Percentiles rank a stretch among this genome's conserved stretches.
These are phyloP conservation scores for Oncorhynchus nerka DNA, from an alignment of 2,113 vertebrate species.

Conservation along the genomic window DNA sequence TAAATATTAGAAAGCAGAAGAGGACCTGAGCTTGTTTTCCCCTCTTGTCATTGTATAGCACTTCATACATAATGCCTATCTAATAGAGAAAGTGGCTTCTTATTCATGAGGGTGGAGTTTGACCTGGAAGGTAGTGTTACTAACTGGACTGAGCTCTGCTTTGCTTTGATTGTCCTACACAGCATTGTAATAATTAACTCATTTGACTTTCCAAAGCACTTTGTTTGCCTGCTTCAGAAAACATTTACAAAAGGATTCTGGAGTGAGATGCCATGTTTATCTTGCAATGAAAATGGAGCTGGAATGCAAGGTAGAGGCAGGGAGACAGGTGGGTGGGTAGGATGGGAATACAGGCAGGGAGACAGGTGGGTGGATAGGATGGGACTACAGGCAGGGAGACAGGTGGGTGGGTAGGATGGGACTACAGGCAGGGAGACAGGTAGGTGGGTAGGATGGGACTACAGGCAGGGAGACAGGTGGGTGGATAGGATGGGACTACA, in stretches of 20 bases:
- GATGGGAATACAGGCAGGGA: slow-evolving; percentile 10
- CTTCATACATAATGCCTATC: slow-evolving; percentile 38
- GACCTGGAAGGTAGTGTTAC: slow-evolving; percentile 32
- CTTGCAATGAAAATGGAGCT: slow-evolving; percentile 73
- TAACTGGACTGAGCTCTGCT: slow-evolving; percentile 32
- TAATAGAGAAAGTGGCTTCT: slow-evolving; percentile 35
- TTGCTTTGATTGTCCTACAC: slow-evolving; percentile 34
- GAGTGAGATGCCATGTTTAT: slow-evolving; percentile 67
- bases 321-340: slow-evolving; percentile 16
- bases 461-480: slow-evolving; percentile 37
- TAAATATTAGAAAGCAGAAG: slow-evolving; percentile 2
- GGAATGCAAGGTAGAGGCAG: slow-evolving; percentile 48
- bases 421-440: slow-evolving; percentile 37
- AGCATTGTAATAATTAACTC: slow-evolving; percentile 59
- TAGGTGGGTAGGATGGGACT: no score
- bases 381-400: slow-evolving; percentile 37
- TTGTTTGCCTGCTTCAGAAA: slow-evolving; percentile 51
- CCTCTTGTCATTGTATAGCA: slow-evolving; percentile 16
- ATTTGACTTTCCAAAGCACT: slow-evolving; percentile 56
- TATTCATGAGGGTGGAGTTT: slow-evolving; percentile 35
- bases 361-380: background rate
- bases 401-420: background rate
- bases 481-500: background rate
- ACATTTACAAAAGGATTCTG: slow-evolving; percentile 60
- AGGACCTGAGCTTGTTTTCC: slow-evolving; percentile 9